Percentiles rank a stretch among this genome's conserved stretches.
These are phyloP conservation scores for Copsychus sechellarum DNA, from an alignment of 2,113 vertebrate species.

Conservation along the genomic window DNA sequence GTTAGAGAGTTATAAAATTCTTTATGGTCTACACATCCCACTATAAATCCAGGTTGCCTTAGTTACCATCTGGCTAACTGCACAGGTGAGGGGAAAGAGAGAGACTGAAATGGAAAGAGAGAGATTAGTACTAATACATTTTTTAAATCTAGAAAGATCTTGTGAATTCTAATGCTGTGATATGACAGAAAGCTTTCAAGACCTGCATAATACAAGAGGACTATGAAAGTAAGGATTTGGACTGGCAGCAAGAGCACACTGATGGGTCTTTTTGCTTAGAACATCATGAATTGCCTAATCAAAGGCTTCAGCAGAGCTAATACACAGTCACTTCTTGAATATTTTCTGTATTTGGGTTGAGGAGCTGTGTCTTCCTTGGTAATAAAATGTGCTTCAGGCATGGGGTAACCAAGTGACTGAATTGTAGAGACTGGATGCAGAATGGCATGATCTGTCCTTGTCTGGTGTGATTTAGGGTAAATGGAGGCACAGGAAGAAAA, in stretches of 20 bases:
- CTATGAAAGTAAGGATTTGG: not conserved
- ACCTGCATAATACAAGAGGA: not conserved
- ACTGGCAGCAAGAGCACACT: not conserved
- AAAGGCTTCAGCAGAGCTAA: not conserved
- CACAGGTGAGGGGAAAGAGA: slow-evolving; percentile 1
- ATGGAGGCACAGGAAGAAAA: not conserved
- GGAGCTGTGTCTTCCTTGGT: not conserved
- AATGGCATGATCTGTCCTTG: not conserved
- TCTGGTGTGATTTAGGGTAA: not conserved
- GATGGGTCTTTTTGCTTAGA: not conserved
- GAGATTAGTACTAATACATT: slow-evolving; percentile 12
- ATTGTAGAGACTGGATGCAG: not conserved
- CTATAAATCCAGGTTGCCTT: slow-evolving; percentile 45
- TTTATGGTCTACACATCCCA: not conserved
- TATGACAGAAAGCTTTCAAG: not conserved
- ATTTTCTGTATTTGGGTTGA: not conserved
- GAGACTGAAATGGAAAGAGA: not conserved
- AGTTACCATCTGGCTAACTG: slow-evolving; percentile 43
- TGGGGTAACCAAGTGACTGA: not conserved
- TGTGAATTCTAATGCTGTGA: not conserved
- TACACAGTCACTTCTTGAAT: not conserved
- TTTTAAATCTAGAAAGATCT: not conserved
- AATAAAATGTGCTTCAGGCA: not conserved
- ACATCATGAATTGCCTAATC: not conserved
- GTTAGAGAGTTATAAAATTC: not conserved